These are phyloP conservation scores for Apogon hyalosoma DNA, from an alignment of 2,797 vertebrate species.

Conservation along the genomic window DNA sequence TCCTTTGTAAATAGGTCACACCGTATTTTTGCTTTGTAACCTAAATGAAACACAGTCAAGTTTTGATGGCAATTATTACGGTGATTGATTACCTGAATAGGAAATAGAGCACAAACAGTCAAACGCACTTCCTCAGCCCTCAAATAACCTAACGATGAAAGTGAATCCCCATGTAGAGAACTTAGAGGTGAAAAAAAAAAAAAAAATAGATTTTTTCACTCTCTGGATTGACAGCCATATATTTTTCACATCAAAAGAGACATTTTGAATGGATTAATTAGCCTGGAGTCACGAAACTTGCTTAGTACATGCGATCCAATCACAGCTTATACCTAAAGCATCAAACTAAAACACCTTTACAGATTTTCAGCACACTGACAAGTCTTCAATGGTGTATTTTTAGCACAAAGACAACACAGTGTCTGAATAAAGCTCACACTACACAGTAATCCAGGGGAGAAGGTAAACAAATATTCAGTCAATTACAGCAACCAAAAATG, in stretches of 20 bases:
- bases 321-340: slow-evolving; percentile 49
- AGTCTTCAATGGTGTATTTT: slow-evolving; percentile 34
- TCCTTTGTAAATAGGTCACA: not conserved
- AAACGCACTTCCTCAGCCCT: slow-evolving; percentile 19
- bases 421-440: slow-evolving; percentile 14
- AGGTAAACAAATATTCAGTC: slow-evolving; percentile 30
- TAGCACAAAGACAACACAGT: slow-evolving; percentile 26
- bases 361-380: slow-evolving; percentile 18
- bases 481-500: slow-evolving; percentile 20
- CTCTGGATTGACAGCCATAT: slow-evolving; percentile 48
- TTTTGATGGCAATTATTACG: slow-evolving; percentile 16
- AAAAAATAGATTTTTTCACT: slow-evolving; percentile 24
- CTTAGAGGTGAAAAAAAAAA: slow-evolving; percentile 22
- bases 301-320: slow-evolving; percentile 32
- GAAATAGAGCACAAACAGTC: not conserved
- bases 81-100: slow-evolving; percentile 27
- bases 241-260: slow-evolving; percentile 66
- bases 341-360: slow-evolving; percentile 36
- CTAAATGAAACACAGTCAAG: slow-evolving; percentile 5
- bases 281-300: slow-evolving; percentile 50
- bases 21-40: not conserved
- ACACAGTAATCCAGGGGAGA: slow-evolving; percentile 10
- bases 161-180: slow-evolving; percentile 38
- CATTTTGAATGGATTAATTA: slow-evolving; percentile 60
- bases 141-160: slow-evolving; percentile 40